Evolutionary conservation across 1,140 invertebrate species (phyloP).

Genomic region (Hylyphantes graminicola): DNA sequence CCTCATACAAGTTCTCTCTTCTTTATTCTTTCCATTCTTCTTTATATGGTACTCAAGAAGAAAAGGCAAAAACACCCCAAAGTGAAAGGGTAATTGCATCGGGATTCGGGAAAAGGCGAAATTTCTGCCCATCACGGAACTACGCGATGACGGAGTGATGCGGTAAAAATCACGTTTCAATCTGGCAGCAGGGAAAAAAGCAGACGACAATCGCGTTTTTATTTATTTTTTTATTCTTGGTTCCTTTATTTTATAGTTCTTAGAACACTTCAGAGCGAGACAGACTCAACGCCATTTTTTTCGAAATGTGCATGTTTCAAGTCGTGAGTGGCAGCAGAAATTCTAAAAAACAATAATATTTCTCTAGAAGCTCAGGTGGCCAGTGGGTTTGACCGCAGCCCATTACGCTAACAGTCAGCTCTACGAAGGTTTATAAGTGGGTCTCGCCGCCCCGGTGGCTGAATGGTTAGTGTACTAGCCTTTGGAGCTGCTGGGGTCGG

Average conservation of each 20-base stretch:
- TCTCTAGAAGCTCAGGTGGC: no score
- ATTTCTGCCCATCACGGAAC: conserved; percentile 26
- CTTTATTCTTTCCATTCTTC: background rate
- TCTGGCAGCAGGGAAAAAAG: conserved; percentile 13
- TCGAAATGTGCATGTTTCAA: no score
- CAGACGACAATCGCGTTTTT: background rate
- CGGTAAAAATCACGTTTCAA: conserved; percentile 26
- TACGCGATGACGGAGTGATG: conserved; percentile 16
- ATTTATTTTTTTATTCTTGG: background rate
- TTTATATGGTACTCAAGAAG: background rate
- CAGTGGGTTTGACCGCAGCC: no score
- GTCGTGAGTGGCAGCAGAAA: no score
- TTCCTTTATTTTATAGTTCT: background rate
- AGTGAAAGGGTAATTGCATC: conserved; percentile 39
- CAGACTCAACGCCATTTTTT: no score
- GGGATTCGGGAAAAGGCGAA: background rate
- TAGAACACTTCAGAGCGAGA: background rate
- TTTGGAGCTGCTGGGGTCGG: no score
- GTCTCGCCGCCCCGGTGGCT: no score
- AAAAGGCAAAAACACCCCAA: background rate
- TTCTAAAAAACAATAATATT: no score
- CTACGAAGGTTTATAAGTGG: no score
- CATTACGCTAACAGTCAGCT: no score
- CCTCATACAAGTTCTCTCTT: no score
- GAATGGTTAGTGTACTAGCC: no score